A percentile compares a stretch with the other conserved stretches of the same genome.
phyloP scores from a whole-genome alignment of 2,888 invertebrate species.

The Rotaria socialis region DNA sequence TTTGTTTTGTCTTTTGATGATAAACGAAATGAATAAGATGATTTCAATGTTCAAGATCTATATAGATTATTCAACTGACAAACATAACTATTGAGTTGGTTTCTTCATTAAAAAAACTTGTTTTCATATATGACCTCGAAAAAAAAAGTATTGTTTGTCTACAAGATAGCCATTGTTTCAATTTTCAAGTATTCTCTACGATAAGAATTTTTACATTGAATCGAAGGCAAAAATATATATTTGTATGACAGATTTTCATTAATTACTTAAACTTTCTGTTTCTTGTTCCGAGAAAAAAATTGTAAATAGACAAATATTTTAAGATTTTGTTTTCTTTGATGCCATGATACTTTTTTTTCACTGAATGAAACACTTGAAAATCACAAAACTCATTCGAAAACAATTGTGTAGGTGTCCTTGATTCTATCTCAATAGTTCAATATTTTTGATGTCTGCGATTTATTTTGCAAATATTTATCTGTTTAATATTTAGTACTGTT shows the following conservation, averaged over 20 bases:
- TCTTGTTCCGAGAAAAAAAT: no score
- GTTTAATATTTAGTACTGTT: background rate
- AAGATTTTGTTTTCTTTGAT: no score
- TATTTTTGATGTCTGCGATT: background rate
- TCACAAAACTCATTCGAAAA: background rate
- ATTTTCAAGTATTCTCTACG: background rate
- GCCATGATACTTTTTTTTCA: background rate
- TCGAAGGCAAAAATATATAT: background rate
- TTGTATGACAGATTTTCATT: background rate
- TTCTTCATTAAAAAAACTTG: background rate
- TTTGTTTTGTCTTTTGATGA: background rate
- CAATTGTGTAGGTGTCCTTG: background rate
- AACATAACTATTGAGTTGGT: no score
- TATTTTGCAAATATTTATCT: background rate
- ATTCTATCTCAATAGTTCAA: background rate
- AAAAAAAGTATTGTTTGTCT: background rate
- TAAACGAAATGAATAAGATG: background rate
- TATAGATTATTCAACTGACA: background rate
- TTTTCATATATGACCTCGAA: background rate
- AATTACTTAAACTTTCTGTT: background rate
- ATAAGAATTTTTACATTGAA: background rate
- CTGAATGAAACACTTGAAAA: background rate
- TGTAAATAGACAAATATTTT: no score
- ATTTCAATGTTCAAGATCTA: background rate
- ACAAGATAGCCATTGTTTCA: background rate